Evolutionary conservation across 2,113 vertebrate species (phyloP).

Genomic region (Opisthocomus hoazin): DNA sequence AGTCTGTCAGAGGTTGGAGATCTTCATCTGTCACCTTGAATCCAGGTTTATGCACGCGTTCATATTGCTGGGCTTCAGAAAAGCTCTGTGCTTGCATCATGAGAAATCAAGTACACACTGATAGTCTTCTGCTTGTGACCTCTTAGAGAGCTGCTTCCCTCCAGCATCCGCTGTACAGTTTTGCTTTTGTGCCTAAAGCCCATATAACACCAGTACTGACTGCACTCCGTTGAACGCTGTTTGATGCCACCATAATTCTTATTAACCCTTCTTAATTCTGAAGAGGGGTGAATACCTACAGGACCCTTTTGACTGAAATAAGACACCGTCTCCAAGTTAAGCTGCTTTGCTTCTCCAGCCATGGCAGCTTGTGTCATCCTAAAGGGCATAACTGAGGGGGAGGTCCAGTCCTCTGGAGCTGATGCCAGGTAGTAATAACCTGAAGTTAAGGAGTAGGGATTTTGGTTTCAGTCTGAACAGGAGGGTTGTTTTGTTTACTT

Average conservation of each 20-base stretch:
- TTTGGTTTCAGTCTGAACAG: neutral
- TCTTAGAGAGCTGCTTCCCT: neutral
- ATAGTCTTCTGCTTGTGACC: neutral
- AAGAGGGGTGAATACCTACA: neutral
- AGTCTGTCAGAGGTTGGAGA: neutral
- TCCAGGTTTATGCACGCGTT: neutral
- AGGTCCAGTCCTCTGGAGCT: neutral
- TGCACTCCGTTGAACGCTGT: accelerated
- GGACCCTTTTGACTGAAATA: neutral
- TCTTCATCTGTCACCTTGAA: neutral
- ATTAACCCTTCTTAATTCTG: neutral
- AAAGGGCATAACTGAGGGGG: neutral
- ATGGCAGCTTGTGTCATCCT: neutral
- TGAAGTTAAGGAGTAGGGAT: neutral
- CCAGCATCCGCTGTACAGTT: neutral
- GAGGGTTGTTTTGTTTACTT: neutral
- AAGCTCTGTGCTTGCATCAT: neutral
- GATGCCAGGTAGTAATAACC: neutral
- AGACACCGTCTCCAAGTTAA: neutral
- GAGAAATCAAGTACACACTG: neutral
- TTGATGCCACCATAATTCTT: neutral
- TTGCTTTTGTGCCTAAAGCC: neutral
- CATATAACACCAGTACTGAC: accelerated
- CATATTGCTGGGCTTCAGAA: neutral
- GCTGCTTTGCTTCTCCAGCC: neutral